A percentile compares a stretch with the other conserved stretches of the same genome.
phyloP scores from a whole-genome alignment of 2,113 vertebrate species.

The Cryptomyrus ogoouensis region DNA sequence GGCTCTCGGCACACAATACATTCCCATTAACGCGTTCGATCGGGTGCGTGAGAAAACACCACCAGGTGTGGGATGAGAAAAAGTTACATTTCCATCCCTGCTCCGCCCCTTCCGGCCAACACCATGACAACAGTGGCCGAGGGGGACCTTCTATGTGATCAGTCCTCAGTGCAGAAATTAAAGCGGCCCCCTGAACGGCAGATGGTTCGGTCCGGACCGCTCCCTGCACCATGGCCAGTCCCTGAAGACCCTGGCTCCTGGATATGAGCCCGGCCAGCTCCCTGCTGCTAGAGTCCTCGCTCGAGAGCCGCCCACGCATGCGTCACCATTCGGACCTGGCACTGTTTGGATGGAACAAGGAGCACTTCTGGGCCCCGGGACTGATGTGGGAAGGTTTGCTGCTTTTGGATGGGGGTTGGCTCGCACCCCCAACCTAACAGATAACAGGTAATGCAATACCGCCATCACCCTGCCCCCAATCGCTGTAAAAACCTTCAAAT shows the following conservation, averaged over 20 bases:
- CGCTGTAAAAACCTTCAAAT: not conserved
- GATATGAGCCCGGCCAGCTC: not conserved
- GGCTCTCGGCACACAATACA: not conserved
- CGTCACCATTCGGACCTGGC: not conserved
- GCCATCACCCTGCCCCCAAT: not conserved
- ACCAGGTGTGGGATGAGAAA: not conserved
- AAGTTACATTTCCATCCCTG: not conserved
- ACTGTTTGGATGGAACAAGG: not conserved
- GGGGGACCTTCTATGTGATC: not conserved
- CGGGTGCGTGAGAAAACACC: not conserved
- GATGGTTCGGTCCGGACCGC: not conserved
- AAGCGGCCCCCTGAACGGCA: not conserved
- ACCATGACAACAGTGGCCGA: not conserved
- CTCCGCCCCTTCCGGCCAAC: not conserved
- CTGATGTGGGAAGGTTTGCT: not conserved
- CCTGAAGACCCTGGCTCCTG: not conserved
- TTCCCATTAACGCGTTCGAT: not conserved
- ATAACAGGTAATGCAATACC: not conserved
- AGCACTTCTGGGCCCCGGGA: not conserved
- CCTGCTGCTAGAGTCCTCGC: not conserved
- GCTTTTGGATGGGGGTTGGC: not conserved
- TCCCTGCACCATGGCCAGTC: not conserved
- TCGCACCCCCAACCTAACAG: not conserved
- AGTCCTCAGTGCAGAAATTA: constrained; percentile 4
- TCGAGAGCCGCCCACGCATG: not conserved